These are phyloP conservation scores for Calidris pugnax DNA, from an alignment of 2,113 vertebrate species.

Conservation along the genomic window DNA sequence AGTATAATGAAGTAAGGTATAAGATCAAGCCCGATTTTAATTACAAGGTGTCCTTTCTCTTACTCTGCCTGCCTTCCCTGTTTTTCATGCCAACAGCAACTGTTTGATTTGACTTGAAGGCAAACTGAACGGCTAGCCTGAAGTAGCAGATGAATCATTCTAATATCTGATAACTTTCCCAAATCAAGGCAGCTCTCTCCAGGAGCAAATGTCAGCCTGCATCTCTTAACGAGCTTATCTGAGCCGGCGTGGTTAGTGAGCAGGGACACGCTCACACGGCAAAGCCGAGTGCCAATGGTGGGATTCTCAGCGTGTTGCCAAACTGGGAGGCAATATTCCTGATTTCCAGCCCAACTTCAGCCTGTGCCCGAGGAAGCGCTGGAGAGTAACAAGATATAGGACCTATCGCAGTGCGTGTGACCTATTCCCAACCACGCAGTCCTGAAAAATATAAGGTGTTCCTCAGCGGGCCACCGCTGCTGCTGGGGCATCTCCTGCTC, in stretches of 20 bases:
- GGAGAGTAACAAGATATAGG: not conserved
- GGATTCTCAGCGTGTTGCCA: not conserved
- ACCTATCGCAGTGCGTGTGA: not conserved
- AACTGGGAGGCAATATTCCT: not conserved
- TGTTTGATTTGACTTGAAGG: constrained; percentile 45
- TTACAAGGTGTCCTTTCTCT: constrained; percentile 27
- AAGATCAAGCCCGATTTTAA: constrained; percentile 39
- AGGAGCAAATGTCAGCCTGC: constrained; percentile 32
- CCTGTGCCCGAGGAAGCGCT: not conserved
- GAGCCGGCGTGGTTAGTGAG: not conserved
- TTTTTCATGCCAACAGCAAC: constrained; percentile 36
- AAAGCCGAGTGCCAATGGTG: not conserved
- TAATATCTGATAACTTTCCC: constrained; percentile 35
- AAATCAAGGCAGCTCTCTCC: constrained; percentile 14
- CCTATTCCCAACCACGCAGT: rapidly evolving
- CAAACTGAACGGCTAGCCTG: constrained; percentile 12
- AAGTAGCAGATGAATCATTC: constrained; percentile 55
- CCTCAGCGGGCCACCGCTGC: not conserved
- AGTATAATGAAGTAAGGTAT: not conserved
- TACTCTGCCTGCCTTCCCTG: constrained; percentile 14
- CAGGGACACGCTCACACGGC: not conserved
- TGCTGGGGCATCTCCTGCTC: not conserved
- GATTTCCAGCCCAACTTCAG: not conserved
- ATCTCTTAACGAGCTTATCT: constrained; percentile 40
- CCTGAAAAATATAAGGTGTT: not conserved